phyloP scores from a whole-genome alignment of 1,140 invertebrate genomes.

The Drosophila nebulosa region DNA sequence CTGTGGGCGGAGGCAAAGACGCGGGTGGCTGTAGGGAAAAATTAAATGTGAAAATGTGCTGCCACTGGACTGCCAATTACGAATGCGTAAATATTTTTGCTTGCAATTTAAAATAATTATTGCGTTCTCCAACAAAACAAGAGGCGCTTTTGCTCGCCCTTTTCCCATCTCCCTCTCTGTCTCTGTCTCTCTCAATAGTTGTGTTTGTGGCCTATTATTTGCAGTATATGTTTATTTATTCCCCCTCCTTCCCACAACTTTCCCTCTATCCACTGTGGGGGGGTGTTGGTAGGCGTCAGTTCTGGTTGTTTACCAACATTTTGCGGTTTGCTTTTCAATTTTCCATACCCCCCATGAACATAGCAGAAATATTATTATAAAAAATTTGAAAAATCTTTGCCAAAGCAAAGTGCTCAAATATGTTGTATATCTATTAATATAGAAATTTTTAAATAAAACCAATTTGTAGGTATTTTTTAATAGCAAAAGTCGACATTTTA shows the following conservation, averaged over 20 bases:
- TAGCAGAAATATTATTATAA: background rate
- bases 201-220: conserved; percentile 1
- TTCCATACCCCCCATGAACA: background rate
- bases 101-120: conserved; percentile 69
- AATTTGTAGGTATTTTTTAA: too few relatives aligned
- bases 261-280: background rate
- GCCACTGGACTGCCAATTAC: conserved; percentile 57
- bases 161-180: background rate
- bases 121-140: conserved; percentile 27
- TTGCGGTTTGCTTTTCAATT: conserved; percentile 39
- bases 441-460: too few relatives aligned
- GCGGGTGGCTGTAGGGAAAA: too few relatives aligned
- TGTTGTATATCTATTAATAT: too few relatives aligned
- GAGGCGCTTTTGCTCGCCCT: background rate
- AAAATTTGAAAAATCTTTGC: background rate
- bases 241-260: too few relatives aligned
- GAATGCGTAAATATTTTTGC: conserved; percentile 56
- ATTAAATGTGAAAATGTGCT: conserved; percentile 56
- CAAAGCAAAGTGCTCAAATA: background rate
- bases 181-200: background rate
- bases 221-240: conserved; percentile 19
- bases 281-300: too few relatives aligned
- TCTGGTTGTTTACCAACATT: conserved; percentile 25
- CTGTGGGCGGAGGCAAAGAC: background rate
- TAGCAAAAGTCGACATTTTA: too few relatives aligned